Evolutionary conservation across 1,140 invertebrate genomes (phyloP), one percentile per base, ranked within the genome.

Genomic region (Drosophila parabipectinata): DNA sequence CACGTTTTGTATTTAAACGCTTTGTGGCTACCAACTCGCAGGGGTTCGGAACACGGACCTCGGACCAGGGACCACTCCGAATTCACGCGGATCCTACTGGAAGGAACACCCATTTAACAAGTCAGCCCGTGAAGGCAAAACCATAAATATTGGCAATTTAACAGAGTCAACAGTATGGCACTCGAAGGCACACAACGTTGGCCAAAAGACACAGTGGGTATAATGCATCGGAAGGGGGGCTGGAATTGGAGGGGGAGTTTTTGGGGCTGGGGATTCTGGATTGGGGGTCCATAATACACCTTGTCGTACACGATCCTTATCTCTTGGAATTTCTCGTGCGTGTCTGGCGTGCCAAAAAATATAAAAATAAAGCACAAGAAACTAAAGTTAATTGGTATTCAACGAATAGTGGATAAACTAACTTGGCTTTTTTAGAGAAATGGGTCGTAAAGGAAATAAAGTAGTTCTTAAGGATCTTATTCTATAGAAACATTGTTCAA

Each of bases 231-330:
- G 15, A 21, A 37, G 39, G 55, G 61, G 56, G 56, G 55, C 34
- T 51, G 58, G 39, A 52, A 15, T n/a, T 5, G 12, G 4, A 28
- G 61, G 60, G 48, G 39, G 18, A 10, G 9, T 53, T 8, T 24
- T 32, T 12, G 30, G 14, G 15, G 41, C 0, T 28, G 26, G 37
- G 64, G 28, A 45, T 47, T 26, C 50, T 24, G 66, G 66, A 69
- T 61, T 77, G 71, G 66, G 82, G 81, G 74, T 85, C 85, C 85
- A 90, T 90, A 90, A 90, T 90, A 90, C 85, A 90, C 85, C 85
- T 90, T 90, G 85, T 90, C 85, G 85, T 90, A 90, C 85, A 90
- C 85, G 85, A 90, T 90, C 77, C 85, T 90, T 90, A 90, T 90
- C 85, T 89, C 84, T 90, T 78, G 82, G 82, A 87, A 87, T 87